Conservation (phyloP, 2,797 vertebrate species). For the Phalanger gymnotis region DNA sequence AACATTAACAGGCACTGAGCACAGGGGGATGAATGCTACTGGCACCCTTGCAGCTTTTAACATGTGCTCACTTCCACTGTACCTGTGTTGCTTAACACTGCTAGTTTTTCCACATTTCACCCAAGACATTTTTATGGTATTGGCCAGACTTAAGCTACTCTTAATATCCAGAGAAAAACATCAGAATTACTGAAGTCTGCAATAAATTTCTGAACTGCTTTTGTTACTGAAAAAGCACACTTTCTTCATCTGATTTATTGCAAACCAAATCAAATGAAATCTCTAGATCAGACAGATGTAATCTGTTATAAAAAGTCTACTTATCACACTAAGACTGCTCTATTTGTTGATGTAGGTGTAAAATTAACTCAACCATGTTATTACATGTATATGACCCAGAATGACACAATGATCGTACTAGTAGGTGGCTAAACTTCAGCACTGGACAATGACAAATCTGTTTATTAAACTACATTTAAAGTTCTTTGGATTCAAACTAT, state of each 20-base stretch:
- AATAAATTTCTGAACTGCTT: constrained; percentile 82
- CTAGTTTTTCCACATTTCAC: constrained; percentile 80
- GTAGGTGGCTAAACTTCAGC: constrained; percentile 79
- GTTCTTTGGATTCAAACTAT: constrained; percentile 78
- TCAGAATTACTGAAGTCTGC: constrained; percentile 82
- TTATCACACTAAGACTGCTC: constrained; percentile 76
- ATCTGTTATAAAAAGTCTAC: constrained; percentile 83
- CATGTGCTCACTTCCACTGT: constrained; percentile 41
- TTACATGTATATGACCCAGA: constrained; percentile 81
- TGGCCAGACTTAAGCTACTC: constrained; percentile 83
- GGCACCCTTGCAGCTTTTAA: constrained; percentile 62
- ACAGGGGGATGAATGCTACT: constrained; percentile 56
- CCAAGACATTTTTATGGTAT: constrained; percentile 82
- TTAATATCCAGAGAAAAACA: constrained; percentile 83
- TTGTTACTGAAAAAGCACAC: constrained; percentile 82
- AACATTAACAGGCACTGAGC: constrained; percentile 56
- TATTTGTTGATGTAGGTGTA: constrained; percentile 86
- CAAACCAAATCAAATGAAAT: constrained; percentile 80
- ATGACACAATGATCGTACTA: constrained; percentile 78
- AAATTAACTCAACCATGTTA: constrained; percentile 84
- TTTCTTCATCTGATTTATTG: constrained; percentile 87
- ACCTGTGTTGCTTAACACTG: constrained; percentile 75
- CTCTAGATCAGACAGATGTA: constrained; percentile 80
- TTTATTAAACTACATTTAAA: constrained; percentile 82
- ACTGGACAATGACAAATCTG: constrained; percentile 79